Base-by-base conservation (phyloP, 2,113 vertebrate genomes). In the Paratilapia polleni region DNA sequence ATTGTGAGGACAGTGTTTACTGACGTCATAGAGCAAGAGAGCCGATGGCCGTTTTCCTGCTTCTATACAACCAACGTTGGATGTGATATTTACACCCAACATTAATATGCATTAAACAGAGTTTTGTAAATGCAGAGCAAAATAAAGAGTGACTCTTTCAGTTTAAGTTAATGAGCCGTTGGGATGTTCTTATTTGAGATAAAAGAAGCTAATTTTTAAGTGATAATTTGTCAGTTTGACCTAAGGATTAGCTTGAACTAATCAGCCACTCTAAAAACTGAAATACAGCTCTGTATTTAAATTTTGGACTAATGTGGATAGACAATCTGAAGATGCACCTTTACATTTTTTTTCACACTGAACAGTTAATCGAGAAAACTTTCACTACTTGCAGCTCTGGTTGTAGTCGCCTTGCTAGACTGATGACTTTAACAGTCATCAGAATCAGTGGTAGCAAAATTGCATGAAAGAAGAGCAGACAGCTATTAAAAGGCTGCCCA, bases 401-500 rank as follows among this genome's bases (percentile, higher is more conserved):
- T 36, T 76, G 75, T 56, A 0, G 17, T 26, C 28, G 26, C 17
- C 49, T 58, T 58, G 15, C 9, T 22, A 38, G 58, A 62, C 49
- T 24, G 47, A 38, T 62, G 20, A 62, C 19, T 74, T 78, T 64
- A 38, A 6, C 38, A 0, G 0, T 49, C 24, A 49, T 49, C 47
- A 57, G 41, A 73, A 17, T 28, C 52, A 12, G 49, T 59, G 5
- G 22, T 3, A 17, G 13, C 12, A 8, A 22, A 70, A 2, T 47
- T 70, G 24, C 66, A 0, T 52, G 56, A 34, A 66, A 54, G 54
- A 63, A 66, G 66, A 15, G 28, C 19, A 77, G 77, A 77, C 85
- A 74, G 85, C 62, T 82, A 68, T 62, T 82, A 26, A 68, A 85
- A 85, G 6, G 22, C 20, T 41, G 81, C 28, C 75, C 38, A 49